phyloP scores from a whole-genome alignment of 1,140 invertebrate genomes.

The Steinernema khuongi region DNA sequence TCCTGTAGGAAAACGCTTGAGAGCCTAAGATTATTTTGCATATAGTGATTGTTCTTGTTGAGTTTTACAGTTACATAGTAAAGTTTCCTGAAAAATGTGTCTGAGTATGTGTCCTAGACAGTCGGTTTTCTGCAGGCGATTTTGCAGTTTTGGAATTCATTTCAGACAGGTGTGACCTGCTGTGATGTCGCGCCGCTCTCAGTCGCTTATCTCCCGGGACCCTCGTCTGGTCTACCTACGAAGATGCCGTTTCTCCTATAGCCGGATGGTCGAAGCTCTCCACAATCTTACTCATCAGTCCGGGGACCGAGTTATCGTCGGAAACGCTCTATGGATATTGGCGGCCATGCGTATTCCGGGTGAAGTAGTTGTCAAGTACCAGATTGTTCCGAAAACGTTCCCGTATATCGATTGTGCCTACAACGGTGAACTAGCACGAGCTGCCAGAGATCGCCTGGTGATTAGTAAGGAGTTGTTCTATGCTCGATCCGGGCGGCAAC shows the following conservation, averaged over 20 bases:
- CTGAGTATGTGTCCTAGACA: too few species aligned
- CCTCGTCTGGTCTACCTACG: not conserved
- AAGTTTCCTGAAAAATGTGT: not conserved
- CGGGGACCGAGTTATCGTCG: not conserved
- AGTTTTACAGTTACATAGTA: not conserved
- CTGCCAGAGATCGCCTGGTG: not conserved
- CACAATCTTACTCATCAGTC: not conserved
- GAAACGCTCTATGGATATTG: not conserved
- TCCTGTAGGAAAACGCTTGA: conserved; percentile 30
- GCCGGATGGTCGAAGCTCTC: not conserved
- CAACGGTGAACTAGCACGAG: not conserved
- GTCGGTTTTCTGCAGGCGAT: too few species aligned
- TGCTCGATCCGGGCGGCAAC: not conserved
- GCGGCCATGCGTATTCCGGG: not conserved
- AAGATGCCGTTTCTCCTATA: not conserved
- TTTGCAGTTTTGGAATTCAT: too few species aligned
- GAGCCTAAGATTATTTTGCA: not conserved
- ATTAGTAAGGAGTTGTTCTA: not conserved
- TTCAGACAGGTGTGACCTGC: too few species aligned
- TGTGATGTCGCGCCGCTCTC: not conserved
- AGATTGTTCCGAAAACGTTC: not conserved
- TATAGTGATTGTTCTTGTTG: conserved; percentile 2
- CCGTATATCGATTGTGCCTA: not conserved
- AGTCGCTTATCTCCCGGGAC: not conserved
- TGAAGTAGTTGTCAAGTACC: not conserved